phyloP scores from a whole-genome alignment of 2,797 vertebrate genomes.

The Oryzias dopingdopingensis region DNA sequence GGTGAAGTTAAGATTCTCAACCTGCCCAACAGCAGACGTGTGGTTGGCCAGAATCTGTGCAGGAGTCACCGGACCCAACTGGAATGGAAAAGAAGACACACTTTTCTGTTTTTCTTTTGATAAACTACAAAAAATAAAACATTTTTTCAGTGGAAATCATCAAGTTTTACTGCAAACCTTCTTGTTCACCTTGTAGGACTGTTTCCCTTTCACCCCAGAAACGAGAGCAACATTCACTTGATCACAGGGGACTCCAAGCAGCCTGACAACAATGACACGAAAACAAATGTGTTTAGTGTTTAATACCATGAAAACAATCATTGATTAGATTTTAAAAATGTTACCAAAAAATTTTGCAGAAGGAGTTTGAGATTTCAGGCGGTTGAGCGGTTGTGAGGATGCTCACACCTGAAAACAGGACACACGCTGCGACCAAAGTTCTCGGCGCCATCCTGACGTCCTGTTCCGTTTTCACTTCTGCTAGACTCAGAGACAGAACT shows the following conservation, averaged over 20 bases:
- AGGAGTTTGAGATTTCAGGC: slow-evolving; percentile 20
- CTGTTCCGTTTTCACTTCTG: neutral
- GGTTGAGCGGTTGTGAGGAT: slow-evolving; percentile 24
- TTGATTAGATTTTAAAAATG: neutral
- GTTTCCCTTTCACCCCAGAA: slow-evolving; percentile 57
- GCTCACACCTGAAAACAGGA: slow-evolving; percentile 36
- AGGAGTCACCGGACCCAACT: slow-evolving; percentile 40
- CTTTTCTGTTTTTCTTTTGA: no score
- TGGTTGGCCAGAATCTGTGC: slow-evolving; percentile 54
- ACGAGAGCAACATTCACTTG: slow-evolving; percentile 42
- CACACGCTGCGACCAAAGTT: slow-evolving; percentile 24
- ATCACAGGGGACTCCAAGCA: slow-evolving; percentile 49
- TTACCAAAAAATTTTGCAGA: slow-evolving; percentile 65
- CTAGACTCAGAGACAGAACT: neutral
- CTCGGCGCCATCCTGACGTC: slow-evolving; percentile 41
- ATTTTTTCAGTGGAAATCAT: neutral
- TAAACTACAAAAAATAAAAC: no score
- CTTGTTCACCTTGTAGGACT: slow-evolving; percentile 50
- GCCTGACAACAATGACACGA: slow-evolving; percentile 33
- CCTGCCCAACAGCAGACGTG: slow-evolving; percentile 38
- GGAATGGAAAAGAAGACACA: slow-evolving; percentile 1
- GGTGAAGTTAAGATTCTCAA: slow-evolving; percentile 58
- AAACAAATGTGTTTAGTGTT: neutral
- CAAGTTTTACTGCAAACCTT: neutral
- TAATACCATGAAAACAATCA: neutral